Percentiles rank a stretch among this genome's conserved stretches.
These are phyloP conservation scores for Dipodomys stephensi DNA, from an alignment of 2,113 vertebrate species.

Conservation along the genomic window DNA sequence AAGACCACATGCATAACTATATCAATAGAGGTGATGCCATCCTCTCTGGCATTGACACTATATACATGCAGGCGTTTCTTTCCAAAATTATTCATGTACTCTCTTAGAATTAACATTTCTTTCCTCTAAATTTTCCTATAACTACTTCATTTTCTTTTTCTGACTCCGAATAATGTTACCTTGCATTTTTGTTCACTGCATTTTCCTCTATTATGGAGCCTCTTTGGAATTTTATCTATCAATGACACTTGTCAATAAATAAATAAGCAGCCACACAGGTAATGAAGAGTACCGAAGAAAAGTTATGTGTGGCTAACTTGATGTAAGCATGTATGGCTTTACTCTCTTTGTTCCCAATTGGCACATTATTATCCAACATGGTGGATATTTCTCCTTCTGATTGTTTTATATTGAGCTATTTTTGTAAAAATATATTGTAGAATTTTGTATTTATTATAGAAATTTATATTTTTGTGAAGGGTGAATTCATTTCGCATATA, in stretches of 20 bases:
- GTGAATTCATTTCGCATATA: slow-evolving; percentile 26
- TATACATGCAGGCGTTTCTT: not conserved
- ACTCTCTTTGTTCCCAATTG: not conserved
- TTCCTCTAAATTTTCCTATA: not conserved
- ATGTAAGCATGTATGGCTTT: not conserved
- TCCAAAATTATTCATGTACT: not conserved
- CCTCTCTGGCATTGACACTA: not conserved
- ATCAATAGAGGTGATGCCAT: not conserved
- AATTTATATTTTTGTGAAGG: slow-evolving; percentile 54
- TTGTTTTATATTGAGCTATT: no score
- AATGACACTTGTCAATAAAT: not conserved
- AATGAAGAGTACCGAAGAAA: not conserved
- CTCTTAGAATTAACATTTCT: not conserved
- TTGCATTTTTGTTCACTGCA: not conserved
- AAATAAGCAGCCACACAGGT: slow-evolving; percentile 15
- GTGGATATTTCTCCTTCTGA: no score
- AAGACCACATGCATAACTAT: not conserved
- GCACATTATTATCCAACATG: not conserved
- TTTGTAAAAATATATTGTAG: no score
- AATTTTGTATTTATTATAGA: not conserved
- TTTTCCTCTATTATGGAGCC: not conserved
- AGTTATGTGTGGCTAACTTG: not conserved
- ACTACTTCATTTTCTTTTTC: not conserved
- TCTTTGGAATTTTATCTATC: not conserved
- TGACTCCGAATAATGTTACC: not conserved